phyloP scores from a whole-genome alignment of 1,140 invertebrate species.

The Scaptomyza pallida region DNA sequence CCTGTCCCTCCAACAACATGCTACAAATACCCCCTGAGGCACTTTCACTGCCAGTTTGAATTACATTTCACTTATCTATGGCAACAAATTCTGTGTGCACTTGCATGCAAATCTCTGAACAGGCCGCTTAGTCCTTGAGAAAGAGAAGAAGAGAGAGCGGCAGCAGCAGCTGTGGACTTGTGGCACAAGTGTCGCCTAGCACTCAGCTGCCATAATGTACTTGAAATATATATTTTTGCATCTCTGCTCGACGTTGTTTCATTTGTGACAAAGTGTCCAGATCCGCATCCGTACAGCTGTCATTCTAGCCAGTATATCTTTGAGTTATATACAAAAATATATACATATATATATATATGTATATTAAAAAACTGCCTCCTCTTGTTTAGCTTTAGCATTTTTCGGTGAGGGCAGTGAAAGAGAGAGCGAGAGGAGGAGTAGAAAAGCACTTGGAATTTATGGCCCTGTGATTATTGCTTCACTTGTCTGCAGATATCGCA shows the following conservation, averaged over 20 bases:
- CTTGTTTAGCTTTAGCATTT: conserved; percentile 15
- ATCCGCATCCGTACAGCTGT: conserved; percentile 54
- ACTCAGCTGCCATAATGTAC: conserved; percentile 57
- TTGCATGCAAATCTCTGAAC: conserved; percentile 60
- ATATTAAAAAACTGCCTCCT: conserved; percentile 75
- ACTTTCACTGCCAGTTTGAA: conserved; percentile 59
- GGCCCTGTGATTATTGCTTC: conserved; percentile 76
- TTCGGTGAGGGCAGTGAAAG: not conserved
- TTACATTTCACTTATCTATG: conserved; percentile 56
- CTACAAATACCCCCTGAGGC: conserved; percentile 10
- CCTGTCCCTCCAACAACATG: not conserved
- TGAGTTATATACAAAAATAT: conserved; percentile 73
- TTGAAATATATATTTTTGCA: conserved; percentile 66
- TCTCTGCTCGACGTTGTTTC: conserved; percentile 53
- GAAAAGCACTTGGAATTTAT: conserved; percentile 67
- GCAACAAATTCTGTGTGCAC: conserved; percentile 31
- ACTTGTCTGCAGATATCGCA: conserved; percentile 70
- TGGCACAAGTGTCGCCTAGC: not conserved
- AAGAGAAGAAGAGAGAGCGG: too few species aligned
- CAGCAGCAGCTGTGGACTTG: conserved; percentile 25
- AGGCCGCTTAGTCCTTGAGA: conserved; percentile 59
- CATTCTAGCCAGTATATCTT: conserved; percentile 63
- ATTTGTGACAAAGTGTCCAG: conserved; percentile 74
- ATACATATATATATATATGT: conserved; percentile 58
- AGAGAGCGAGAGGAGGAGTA: not conserved